Conservation (phyloP, 53 echinoderm and acorn worm species). For the Stichopus horrens region DNA sequence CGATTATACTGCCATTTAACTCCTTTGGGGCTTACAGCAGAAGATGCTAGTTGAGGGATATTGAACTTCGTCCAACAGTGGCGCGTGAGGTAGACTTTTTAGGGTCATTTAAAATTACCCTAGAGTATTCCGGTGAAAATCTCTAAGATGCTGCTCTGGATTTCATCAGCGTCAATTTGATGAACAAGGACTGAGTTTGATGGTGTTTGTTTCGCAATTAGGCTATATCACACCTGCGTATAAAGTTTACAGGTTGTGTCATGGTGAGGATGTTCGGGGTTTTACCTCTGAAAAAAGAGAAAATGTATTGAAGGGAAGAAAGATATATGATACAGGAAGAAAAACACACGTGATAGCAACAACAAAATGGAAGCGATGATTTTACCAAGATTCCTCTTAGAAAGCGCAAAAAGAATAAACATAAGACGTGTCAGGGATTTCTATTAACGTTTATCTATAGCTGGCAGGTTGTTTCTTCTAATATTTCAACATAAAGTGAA, state of each 20-base stretch:
- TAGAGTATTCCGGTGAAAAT: slow-evolving; percentile 12
- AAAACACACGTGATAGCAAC: too few relatives aligned
- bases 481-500: too few relatives aligned
- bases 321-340: too few relatives aligned
- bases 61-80: slow-evolving; percentile 8
- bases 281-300: too few relatives aligned
- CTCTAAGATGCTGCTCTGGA: not conserved
- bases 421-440: too few relatives aligned
- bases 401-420: too few relatives aligned
- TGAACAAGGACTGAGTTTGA: slow-evolving; percentile 19
- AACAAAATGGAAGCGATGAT: too few relatives aligned
- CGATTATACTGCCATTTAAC: slow-evolving; percentile 12
- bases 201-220: slow-evolving; percentile 13
- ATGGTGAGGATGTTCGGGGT: too few relatives aligned
- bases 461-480: too few relatives aligned
- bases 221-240: not conserved
- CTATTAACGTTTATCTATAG: too few relatives aligned
- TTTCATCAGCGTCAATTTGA: not conserved
- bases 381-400: too few relatives aligned
- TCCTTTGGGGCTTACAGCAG: slow-evolving; percentile 20
- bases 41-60: not conserved
- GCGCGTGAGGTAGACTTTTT: slow-evolving; percentile 24
- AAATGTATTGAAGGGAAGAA: too few relatives aligned
- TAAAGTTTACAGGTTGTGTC: not conserved
- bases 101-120: slow-evolving; percentile 34